Evolutionary conservation across 2,113 vertebrate species (phyloP), one percentile per base, ranked within the genome.

Genomic region (Chunga burmeisteri): DNA sequence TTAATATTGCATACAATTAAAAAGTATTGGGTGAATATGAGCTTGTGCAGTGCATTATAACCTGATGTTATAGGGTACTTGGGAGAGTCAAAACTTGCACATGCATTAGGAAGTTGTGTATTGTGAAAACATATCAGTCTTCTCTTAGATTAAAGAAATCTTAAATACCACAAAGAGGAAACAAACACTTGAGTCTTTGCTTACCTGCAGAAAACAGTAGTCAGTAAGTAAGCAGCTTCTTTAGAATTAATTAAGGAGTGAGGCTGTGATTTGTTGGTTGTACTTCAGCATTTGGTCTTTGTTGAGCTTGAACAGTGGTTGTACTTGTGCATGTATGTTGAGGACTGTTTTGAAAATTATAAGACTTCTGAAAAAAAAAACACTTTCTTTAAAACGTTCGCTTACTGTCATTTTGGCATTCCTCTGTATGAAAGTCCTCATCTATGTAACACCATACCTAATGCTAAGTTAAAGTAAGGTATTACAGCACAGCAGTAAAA

Each of bases 1-100:
- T 97, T 97, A 97, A 96, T 95, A 83, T 73, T 95, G 61, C 66
- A 89, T 62, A 46, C 83, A 93, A 96, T 96, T 73, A 91, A 94
- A 46, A 88, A 94, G 72, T 95, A 75, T 65, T 95, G 87, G 92
- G 58, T 93, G 93, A 89, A 74, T 96, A 87, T 58, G 88, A 53
- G 49, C 66, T 94, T 93, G 61, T 47, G 68, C 36, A 85, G 89
- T 92, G 84, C 77, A 77, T 96, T 86, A 32, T 72, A 94, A 92
- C 53, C 83, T 71, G 85, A 68, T 61, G 77, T 49, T 74, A 44
- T 42, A n/a, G 66, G 85, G 32, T 83, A 42, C 58, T 87, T 86
- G 19, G 23, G 66, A 42, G 74, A 63, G n/a, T 92, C 78, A 93
- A 46, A 50, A 58, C 23, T 73, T 96, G 79, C 68, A 53, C 80